Conservation (phyloP, 2,113 vertebrate genomes). For the Campylomormyrus numenius region DNA sequence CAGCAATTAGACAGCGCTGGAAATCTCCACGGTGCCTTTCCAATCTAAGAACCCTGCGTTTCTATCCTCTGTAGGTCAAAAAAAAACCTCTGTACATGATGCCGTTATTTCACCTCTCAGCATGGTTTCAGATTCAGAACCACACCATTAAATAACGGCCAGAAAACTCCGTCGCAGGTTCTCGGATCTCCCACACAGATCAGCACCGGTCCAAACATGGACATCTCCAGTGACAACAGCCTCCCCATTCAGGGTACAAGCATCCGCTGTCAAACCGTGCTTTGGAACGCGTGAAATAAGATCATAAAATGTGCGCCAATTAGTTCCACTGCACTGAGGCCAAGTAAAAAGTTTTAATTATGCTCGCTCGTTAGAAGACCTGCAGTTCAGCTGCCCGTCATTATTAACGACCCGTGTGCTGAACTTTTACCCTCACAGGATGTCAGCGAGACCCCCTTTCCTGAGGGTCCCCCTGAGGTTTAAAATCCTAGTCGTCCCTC, state of each 20-base stretch:
- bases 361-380: neutral
- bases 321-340: neutral
- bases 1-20: neutral
- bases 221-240: neutral
- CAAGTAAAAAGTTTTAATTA: slow-evolving; percentile 8
- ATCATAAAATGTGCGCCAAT: neutral
- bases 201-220: neutral
- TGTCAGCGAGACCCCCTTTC: neutral
- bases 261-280: neutral
- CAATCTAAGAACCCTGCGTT: neutral
- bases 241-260: neutral
- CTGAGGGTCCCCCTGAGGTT: neutral
- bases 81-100: neutral
- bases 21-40: neutral
- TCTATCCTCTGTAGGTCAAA: slow-evolving; percentile 4
- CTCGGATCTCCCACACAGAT: neutral
- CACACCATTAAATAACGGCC: neutral
- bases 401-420: neutral
- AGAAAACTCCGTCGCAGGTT: neutral
- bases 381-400: neutral
- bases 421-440: neutral
- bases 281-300: neutral
- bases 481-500: neutral
- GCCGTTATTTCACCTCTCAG: neutral
- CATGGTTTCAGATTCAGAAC: neutral